Evolutionary conservation across 2,888 invertebrate species (phyloP).

Genomic region (Escarpia spicata): DNA sequence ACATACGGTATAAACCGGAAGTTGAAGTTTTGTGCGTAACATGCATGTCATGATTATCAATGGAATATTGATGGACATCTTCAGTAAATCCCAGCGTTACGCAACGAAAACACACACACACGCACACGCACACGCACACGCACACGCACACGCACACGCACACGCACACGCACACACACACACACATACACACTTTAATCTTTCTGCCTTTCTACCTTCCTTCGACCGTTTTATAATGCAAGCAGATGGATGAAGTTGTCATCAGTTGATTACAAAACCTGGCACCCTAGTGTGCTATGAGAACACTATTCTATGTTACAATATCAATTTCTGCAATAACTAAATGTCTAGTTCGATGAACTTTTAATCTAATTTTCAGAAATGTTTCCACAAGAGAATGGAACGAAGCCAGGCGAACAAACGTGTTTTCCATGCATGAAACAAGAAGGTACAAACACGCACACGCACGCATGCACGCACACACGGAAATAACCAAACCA

Average conservation of each 20-base stretch:
- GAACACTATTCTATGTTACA: not conserved
- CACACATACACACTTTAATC: not conserved
- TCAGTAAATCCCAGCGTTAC: too few relatives aligned
- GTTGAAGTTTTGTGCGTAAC: not conserved
- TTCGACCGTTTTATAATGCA: not conserved
- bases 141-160: too few relatives aligned
- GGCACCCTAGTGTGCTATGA: not conserved
- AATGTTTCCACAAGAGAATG: slow-evolving; percentile 12
- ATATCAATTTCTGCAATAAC: not conserved
- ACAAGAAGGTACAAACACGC: not conserved
- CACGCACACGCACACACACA: too few relatives aligned
- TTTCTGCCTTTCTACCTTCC: not conserved
- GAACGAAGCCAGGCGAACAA: not conserved
- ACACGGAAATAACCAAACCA: too few relatives aligned
- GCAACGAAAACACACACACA: too few relatives aligned
- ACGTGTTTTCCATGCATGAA: not conserved
- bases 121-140: too few relatives aligned
- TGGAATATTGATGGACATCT: not conserved
- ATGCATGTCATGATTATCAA: not conserved
- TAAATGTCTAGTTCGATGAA: not conserved
- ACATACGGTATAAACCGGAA: slow-evolving; percentile 12
- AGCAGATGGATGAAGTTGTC: not conserved
- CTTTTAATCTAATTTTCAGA: not conserved
- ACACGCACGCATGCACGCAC: not conserved
- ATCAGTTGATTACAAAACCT: not conserved